phyloP scores from a whole-genome alignment of 2,888 invertebrate species.

The Ophion ellenae region DNA sequence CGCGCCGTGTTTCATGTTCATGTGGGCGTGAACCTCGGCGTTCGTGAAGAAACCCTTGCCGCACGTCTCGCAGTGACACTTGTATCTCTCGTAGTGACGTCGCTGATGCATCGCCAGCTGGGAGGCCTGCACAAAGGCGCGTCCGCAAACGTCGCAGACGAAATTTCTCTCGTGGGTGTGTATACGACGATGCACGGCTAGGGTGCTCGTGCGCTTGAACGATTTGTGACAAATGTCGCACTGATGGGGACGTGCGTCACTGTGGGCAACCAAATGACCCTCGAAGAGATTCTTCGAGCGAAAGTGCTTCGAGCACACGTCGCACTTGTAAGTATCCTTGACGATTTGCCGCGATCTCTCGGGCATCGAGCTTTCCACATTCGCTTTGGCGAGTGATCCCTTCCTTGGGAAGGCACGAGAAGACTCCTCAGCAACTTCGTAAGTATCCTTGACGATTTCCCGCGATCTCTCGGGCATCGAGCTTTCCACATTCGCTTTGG shows the following conservation, averaged over 20 bases:
- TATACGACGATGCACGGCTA: conserved; percentile 78
- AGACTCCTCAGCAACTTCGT: too few relatives aligned
- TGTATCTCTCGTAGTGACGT: conserved; percentile 77
- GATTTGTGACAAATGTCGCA: conserved; percentile 78
- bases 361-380: background rate
- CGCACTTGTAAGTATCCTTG: conserved; percentile 71
- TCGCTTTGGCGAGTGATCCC: background rate
- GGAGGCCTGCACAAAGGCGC: conserved; percentile 79
- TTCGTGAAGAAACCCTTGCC: conserved; percentile 80
- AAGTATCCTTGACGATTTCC: conserved; percentile 39
- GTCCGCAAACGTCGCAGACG: conserved; percentile 79
- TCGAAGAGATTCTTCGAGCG: conserved; percentile 77
- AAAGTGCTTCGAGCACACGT: conserved; percentile 75
- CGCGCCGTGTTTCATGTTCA: conserved; percentile 80
- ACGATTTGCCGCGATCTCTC: background rate
- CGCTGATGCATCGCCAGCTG: conserved; percentile 78
- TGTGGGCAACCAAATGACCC: conserved; percentile 77
- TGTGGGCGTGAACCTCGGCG: conserved; percentile 79
- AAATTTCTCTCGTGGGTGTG: conserved; percentile 78
- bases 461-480: background rate
- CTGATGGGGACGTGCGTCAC: conserved; percentile 76
- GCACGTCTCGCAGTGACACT: conserved; percentile 75
- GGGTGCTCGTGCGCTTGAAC: conserved; percentile 78
- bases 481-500: background rate
- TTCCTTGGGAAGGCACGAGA: background rate